Conservation (phyloP, 2,888 invertebrate species). For the Myopa tessellatipennis region DNA sequence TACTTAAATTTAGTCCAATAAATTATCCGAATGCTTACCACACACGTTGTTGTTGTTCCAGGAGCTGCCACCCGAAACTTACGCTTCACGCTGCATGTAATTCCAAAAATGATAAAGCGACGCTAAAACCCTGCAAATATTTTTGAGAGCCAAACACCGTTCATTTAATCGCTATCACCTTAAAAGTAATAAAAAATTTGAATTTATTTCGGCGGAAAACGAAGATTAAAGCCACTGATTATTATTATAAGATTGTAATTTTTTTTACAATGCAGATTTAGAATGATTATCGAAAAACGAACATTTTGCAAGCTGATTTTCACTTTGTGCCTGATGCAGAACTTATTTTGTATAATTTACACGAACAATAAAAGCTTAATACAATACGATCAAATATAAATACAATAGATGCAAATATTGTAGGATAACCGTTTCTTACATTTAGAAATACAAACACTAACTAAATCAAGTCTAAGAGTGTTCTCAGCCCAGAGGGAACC, state of each 20-base stretch:
- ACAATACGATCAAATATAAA: slow-evolving; percentile 12
- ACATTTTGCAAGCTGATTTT: slow-evolving; percentile 43
- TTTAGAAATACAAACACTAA: slow-evolving; percentile 6
- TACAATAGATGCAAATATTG: slow-evolving; percentile 42
- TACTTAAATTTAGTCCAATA: too few species aligned
- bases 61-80: too few species aligned
- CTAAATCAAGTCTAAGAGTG: slow-evolving; percentile 30
- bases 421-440: slow-evolving; percentile 12
- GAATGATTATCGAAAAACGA: background rate
- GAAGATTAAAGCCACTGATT: background rate
- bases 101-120: too few species aligned
- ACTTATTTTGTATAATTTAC: slow-evolving; percentile 45
- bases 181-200: too few species aligned
- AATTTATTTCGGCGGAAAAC: background rate
- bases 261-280: background rate
- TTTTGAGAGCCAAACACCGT: too few species aligned
- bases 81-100: too few species aligned
- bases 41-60: too few species aligned
- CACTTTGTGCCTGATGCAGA: slow-evolving; percentile 65
- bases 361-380: background rate
- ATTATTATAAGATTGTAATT: background rate
- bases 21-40: too few species aligned
- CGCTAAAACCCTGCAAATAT: too few species aligned
- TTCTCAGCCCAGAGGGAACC: slow-evolving; percentile 29
- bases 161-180: too few species aligned